Evolutionary conservation across 2,797 vertebrate genomes (phyloP).

Genomic region (Limosa lapponica): DNA sequence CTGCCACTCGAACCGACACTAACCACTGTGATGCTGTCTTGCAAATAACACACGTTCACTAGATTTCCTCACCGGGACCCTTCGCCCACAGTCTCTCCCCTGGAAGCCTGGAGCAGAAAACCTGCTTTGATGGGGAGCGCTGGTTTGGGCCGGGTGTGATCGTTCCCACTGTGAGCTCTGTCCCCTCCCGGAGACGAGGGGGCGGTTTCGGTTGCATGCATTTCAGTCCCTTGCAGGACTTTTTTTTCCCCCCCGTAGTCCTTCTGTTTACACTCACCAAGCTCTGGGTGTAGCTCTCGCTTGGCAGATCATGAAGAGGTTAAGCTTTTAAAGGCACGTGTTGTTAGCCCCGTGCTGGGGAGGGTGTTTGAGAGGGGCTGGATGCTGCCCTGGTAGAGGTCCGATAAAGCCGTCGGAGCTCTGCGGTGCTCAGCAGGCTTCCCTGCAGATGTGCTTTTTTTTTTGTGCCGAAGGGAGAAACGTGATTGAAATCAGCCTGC

Average conservation of each 20-base stretch:
- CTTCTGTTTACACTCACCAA: conserved; percentile 12
- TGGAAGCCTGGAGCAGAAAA: background rate
- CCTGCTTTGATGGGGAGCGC: background rate
- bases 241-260: background rate
- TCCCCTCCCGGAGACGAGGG: background rate
- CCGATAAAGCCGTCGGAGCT: background rate
- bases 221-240: background rate
- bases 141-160: background rate
- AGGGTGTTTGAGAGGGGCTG: background rate
- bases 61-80: background rate
- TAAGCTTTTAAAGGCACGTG: conserved; percentile 13
- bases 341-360: background rate
- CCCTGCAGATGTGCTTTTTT: background rate
- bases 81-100: background rate
- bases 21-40: conserved; percentile 77
- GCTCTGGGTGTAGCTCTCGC: background rate
- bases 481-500: background rate
- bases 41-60: conserved; percentile 52
- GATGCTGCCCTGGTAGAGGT: background rate
- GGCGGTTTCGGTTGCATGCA: background rate
- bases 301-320: background rate
- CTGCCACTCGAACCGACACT: conserved; percentile 53
- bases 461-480: background rate
- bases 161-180: background rate
- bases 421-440: background rate